A percentile compares a stretch with the other conserved stretches of the same genome.
These are phyloP conservation scores for Hemibagrus guttatus DNA, from an alignment of 2,797 vertebrate species.

Conservation along the genomic window DNA sequence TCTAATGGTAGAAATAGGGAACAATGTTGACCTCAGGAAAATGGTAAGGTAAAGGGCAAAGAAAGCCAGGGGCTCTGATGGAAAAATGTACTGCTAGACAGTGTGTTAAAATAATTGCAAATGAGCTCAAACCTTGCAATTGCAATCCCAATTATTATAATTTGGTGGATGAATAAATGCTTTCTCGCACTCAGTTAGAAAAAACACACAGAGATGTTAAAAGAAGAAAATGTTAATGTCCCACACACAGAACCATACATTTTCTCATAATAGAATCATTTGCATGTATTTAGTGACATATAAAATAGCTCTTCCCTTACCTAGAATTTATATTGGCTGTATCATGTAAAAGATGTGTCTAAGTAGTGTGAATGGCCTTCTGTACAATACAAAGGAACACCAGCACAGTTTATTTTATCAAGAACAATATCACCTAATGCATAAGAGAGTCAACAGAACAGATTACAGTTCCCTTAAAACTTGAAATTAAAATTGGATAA, in stretches of 20 bases:
- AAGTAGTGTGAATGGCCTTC: background rate
- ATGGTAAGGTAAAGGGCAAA: background rate
- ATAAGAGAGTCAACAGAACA: background rate
- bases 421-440: background rate
- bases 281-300: background rate
- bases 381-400: too few species aligned
- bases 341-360: background rate
- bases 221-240: background rate
- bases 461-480: conserved; percentile 2
- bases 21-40: background rate
- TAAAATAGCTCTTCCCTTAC: background rate
- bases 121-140: background rate
- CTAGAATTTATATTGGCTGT: background rate
- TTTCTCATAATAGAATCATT: background rate
- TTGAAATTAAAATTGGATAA: background rate
- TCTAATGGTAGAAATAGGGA: background rate
- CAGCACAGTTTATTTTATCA: background rate
- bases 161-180: background rate
- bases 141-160: background rate
- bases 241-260: background rate
- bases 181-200: background rate
- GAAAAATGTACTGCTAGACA: background rate
- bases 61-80: background rate
- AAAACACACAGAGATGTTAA: background rate
- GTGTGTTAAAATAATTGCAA: conserved; percentile 1